Percentiles rank a stretch among this genome's conserved stretches.
These are phyloP conservation scores for Stigmatopora nigra DNA, from an alignment of 2,113 vertebrate genomes.

Conservation along the genomic window DNA sequence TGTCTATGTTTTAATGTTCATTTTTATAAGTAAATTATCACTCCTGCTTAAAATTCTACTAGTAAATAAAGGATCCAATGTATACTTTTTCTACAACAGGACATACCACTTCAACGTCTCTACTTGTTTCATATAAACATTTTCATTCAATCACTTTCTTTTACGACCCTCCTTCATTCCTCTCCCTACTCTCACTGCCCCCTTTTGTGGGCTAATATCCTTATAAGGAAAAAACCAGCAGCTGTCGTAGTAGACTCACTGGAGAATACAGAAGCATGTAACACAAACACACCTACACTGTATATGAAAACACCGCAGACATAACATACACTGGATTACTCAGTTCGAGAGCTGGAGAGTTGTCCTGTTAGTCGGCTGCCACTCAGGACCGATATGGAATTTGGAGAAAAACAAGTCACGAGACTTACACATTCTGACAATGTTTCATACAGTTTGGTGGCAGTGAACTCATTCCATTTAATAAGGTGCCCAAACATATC, in stretches of 20 bases:
- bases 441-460: too few relatives aligned
- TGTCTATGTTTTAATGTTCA: too few relatives aligned
- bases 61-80: background rate
- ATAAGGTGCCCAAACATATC: too few relatives aligned
- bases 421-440: background rate
- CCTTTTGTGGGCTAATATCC: conserved; percentile 41
- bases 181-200: conserved; percentile 20
- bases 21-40: too few relatives aligned
- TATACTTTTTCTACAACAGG: background rate
- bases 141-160: background rate
- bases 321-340: conserved; percentile 30
- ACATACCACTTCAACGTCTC: background rate
- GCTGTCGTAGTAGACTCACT: conserved; percentile 32
- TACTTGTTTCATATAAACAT: background rate
- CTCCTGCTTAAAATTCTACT: too few relatives aligned
- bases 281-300: conserved; percentile 30
- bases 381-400: background rate
- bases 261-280: conserved; percentile 60
- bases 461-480: background rate
- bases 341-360: conserved; percentile 19
- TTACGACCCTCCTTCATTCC: background rate
- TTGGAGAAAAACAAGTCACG: background rate
- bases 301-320: conserved; percentile 10
- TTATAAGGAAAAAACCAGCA: conserved; percentile 64
- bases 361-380: conserved; percentile 19